These are phyloP conservation scores for Microplitis manilae DNA, from an alignment of 2,888 invertebrate species.

Conservation along the genomic window DNA sequence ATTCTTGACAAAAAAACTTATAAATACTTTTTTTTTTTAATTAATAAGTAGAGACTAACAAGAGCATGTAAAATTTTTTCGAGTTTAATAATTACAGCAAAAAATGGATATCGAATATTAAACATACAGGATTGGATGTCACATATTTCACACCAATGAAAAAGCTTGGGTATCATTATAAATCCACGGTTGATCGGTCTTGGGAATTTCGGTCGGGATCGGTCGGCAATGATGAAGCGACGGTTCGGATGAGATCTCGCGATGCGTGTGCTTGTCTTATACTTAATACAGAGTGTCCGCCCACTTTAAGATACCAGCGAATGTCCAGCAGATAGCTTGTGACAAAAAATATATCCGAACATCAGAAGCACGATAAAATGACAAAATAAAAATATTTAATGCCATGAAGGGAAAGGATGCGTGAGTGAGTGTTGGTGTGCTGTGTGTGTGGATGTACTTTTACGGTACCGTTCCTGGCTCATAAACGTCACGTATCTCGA, in stretches of 20 bases:
- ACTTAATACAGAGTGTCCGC: constrained; percentile 22
- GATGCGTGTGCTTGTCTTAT: too few species aligned
- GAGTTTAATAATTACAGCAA: too few species aligned
- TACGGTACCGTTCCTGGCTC: constrained; percentile 61
- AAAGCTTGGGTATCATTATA: constrained; percentile 58
- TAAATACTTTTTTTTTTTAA: too few species aligned
- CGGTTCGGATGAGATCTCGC: neutral
- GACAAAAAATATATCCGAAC: constrained; percentile 33
- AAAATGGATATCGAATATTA: neutral
- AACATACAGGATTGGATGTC: constrained; percentile 19
- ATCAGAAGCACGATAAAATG: neutral
- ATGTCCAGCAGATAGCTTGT: constrained; percentile 5
- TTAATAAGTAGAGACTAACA: too few species aligned
- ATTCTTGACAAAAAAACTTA: too few species aligned
- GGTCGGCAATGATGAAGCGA: constrained; percentile 47
- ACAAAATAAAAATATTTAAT: constrained; percentile 24
- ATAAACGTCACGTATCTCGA: constrained; percentile 66
- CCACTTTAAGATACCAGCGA: constrained; percentile 36
- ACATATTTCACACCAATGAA: constrained; percentile 57
- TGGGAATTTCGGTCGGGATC: constrained; percentile 47
- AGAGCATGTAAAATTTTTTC: too few species aligned
- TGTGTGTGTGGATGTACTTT: constrained; percentile 48
- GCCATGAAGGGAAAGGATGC: constrained; percentile 49
- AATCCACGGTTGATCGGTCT: neutral
- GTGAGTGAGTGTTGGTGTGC: constrained; percentile 25